Percentiles rank a stretch among this genome's conserved stretches.
Evolutionary conservation across 2,888 invertebrate species (phyloP).

Genomic region (Pasiphila rectangulata): DNA sequence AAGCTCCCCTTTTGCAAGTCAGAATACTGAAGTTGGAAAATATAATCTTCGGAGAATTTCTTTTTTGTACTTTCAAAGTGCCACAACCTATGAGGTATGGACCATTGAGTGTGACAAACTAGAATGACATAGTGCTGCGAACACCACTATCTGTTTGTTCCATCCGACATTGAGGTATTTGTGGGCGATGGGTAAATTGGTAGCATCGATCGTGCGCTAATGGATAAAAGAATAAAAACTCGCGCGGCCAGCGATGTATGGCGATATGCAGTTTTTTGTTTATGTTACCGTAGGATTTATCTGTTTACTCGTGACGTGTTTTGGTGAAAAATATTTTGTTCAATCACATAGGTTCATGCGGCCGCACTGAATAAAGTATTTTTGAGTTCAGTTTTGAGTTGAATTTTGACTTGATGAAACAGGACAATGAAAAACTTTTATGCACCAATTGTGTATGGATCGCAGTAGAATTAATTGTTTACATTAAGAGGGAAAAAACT

Average conservation of each 20-base stretch:
- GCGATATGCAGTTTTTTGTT: constrained; percentile 53
- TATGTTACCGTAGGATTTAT: constrained; percentile 31
- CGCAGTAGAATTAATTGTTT: too few species aligned
- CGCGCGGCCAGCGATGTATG: constrained; percentile 46
- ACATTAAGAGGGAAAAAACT: neutral
- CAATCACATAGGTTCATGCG: too few species aligned
- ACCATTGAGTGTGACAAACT: constrained; percentile 12
- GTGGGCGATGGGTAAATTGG: constrained; percentile 77
- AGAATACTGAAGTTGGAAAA: too few species aligned
- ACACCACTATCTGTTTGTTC: constrained; percentile 51
- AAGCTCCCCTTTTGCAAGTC: neutral
- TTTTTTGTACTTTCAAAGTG: neutral
- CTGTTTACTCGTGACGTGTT: constrained; percentile 9
- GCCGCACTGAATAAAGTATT: too few species aligned
- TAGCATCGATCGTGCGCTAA: constrained; percentile 68
- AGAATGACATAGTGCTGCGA: constrained; percentile 37
- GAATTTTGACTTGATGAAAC: too few species aligned
- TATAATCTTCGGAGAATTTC: neutral
- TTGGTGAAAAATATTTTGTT: neutral
- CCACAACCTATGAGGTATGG: neutral
- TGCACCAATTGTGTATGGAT: too few species aligned
- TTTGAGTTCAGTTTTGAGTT: too few species aligned
- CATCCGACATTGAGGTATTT: constrained; percentile 70
- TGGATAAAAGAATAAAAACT: constrained; percentile 53
- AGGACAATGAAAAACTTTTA: too few species aligned